Evolutionary conservation across 2,113 vertebrate genomes (phyloP), one percentile per base, ranked within the genome.

Genomic region (Sinocyclocheilus maitianheensis): DNA sequence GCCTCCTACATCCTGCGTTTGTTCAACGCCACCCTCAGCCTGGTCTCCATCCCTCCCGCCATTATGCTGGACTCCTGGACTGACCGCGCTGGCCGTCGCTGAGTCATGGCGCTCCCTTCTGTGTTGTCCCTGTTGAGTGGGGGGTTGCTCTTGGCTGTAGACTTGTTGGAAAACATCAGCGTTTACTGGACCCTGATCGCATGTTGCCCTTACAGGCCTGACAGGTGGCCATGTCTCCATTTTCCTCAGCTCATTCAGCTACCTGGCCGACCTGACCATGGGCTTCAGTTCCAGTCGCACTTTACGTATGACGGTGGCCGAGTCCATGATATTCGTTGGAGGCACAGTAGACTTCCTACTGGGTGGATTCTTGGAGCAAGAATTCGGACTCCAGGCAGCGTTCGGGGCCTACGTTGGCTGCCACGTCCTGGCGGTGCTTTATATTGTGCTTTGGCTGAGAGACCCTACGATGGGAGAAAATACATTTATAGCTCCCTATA

Each of bases 21-120:
- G 30, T 92, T 84, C 86, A 86, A 72, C 24, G 78, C 63, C 46
- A 87, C 90, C 5, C 74, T 87, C 37, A 92, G 91, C 78, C 37
- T 91, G 13, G 24, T 92, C 46, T 93, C 93, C 77, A 81, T 94
- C 65, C 89, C 88, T 4, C 89, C 91, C 4, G 91, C 92, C 22
- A 80, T 94, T 13, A 58, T 91, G 12, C 88, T 94, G 84, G 93
- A 92, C 43, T 90, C 92, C 43, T 93, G 93, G 92, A 93, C 93
- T 0, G 93, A 94, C 88, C 65, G 58, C 16, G 87, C 76, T 4
- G 90, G 91, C 10, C 93, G 92, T 37, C 89, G 89, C 16, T 71
- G 79, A 13, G 92, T 92, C n/a, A 91, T 94, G 90, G 53, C 90
- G 7, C 72, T 94, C 4, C 93, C 92, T 1, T 90, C 87, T 62